These are phyloP conservation scores for Tetraneura akinire DNA, from an alignment of 1,140 invertebrate species.

Conservation along the genomic window DNA sequence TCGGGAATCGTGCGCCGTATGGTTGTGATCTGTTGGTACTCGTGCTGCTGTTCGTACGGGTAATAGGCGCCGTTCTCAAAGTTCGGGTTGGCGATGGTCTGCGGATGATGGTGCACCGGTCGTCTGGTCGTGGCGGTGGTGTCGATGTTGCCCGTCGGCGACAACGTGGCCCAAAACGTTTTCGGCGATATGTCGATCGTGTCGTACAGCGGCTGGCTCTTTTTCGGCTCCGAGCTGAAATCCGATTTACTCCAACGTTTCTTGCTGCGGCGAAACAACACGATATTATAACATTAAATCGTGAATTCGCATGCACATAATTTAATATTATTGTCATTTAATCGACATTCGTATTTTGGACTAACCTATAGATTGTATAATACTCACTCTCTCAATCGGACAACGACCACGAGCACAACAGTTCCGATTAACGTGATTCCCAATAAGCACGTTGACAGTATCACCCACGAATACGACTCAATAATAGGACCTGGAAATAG, in stretches of 20 bases:
- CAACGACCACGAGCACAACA: slow-evolving; percentile 6
- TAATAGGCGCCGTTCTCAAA: slow-evolving; percentile 47
- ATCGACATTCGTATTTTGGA: too few relatives aligned
- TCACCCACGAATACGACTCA: slow-evolving; percentile 29
- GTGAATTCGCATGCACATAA: too few relatives aligned
- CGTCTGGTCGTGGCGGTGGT: slow-evolving; percentile 57
- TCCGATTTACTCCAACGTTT: slow-evolving; percentile 47
- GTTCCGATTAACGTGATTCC: slow-evolving; percentile 30
- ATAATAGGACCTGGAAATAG: slow-evolving; percentile 38
- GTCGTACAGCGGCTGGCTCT: slow-evolving; percentile 38
- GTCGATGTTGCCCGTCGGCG: slow-evolving; percentile 72
- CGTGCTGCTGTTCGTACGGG: slow-evolving; percentile 37
- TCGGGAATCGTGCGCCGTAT: slow-evolving; percentile 60
- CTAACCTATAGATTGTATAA: background rate
- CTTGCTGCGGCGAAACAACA: background rate
- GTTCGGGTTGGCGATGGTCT: slow-evolving; percentile 44
- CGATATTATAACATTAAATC: too few relatives aligned
- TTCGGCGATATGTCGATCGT: slow-evolving; percentile 46
- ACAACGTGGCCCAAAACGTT: slow-evolving; percentile 73
- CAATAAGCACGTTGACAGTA: slow-evolving; percentile 34
- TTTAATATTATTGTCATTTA: too few relatives aligned
- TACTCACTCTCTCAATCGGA: slow-evolving; percentile 34
- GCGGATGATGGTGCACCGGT: slow-evolving; percentile 42
- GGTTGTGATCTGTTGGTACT: slow-evolving; percentile 34
- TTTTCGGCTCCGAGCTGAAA: slow-evolving; percentile 37